These are phyloP conservation scores for Argopecten irradians DNA, from an alignment of 1,140 invertebrate genomes.

Conservation along the genomic window DNA sequence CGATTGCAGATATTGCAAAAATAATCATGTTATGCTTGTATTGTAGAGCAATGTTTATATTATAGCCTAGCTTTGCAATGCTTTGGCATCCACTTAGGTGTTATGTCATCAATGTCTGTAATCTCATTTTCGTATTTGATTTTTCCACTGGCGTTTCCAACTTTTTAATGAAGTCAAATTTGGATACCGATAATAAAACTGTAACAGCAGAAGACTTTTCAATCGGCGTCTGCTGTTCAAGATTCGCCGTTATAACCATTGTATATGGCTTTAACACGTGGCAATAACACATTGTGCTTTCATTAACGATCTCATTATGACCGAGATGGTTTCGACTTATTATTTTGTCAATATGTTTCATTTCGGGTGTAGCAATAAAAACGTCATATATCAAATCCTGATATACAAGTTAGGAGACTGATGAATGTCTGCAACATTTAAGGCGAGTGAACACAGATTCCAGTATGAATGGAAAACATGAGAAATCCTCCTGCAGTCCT, in stretches of 20 bases:
- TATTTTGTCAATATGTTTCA: slow-evolving; percentile 19
- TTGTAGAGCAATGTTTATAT: too few relatives aligned
- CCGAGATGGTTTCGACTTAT: neutral
- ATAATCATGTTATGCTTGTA: too few relatives aligned
- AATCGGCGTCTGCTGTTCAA: neutral
- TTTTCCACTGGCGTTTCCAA: slow-evolving; percentile 1
- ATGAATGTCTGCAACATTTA: neutral
- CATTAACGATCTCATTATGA: slow-evolving; percentile 6
- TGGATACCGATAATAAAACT: neutral
- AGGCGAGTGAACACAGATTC: neutral
- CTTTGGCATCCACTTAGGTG: neutral
- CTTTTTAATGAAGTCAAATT: neutral
- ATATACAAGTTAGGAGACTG: neutral
- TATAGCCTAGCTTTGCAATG: too few relatives aligned
- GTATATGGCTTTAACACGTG: slow-evolving; percentile 6
- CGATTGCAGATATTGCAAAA: too few relatives aligned
- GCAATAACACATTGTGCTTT: neutral
- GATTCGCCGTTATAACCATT: neutral
- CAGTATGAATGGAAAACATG: neutral
- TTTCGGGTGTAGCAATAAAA: neutral
- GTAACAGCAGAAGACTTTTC: neutral
- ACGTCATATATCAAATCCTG: neutral
- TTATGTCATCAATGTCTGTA: neutral
- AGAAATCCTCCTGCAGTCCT: neutral
- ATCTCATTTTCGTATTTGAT: neutral